Evolutionary conservation across 2,113 vertebrate genomes (phyloP).

Genomic region (Dipodomys spectabilis): DNA sequence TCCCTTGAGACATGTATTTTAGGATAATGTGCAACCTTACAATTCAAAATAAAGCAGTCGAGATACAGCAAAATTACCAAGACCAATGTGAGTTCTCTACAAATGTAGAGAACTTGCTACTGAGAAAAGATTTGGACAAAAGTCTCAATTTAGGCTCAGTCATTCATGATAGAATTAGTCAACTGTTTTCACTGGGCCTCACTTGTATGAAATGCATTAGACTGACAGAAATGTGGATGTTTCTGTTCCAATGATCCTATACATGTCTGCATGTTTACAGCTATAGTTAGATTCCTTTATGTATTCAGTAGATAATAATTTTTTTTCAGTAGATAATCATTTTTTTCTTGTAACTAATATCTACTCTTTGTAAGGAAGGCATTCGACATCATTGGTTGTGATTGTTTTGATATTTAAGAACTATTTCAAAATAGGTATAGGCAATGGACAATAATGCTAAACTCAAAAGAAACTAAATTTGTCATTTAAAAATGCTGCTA

Average conservation of each 20-base stretch:
- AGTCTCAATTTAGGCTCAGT: constrained; percentile 3
- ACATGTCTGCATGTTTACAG: not conserved
- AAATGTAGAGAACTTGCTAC: not conserved
- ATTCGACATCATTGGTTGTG: constrained; percentile 27
- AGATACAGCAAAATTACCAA: not conserved
- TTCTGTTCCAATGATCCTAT: not conserved
- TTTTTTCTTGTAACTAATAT: constrained; percentile 18
- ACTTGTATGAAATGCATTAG: constrained; percentile 2
- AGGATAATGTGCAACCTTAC: not conserved
- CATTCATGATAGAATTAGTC: not conserved
- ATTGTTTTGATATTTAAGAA: constrained; percentile 39
- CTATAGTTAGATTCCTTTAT: not conserved
- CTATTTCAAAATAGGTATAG: not conserved
- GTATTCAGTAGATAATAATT: not conserved
- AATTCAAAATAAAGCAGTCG: not conserved
- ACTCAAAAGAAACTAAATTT: constrained; percentile 42
- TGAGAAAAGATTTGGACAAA: not conserved
- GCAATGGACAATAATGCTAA: not conserved
- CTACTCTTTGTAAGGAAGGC: constrained; percentile 14
- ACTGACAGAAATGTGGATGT: not conserved
- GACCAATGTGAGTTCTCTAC: not conserved
- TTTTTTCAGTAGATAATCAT: not conserved
- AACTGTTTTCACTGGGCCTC: not conserved
- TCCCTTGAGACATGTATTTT: not conserved
- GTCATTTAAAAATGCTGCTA: not conserved